Base-by-base conservation (phyloP, 2,113 vertebrate genomes). In the Pyxicephalus adspersus region DNA sequence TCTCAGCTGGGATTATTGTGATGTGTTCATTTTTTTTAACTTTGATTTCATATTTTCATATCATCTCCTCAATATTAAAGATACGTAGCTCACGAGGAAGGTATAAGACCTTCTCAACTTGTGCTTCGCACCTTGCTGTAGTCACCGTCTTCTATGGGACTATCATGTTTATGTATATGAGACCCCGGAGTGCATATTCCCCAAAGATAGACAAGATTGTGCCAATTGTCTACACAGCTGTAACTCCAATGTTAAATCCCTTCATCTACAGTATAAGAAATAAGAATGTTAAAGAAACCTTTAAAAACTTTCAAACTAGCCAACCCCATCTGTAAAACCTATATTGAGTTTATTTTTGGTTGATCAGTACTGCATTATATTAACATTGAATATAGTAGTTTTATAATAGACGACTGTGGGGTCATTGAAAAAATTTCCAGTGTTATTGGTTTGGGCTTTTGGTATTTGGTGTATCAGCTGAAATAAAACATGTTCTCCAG, bases 1-100 rank as follows among this genome's bases (percentile, higher is more conserved):
- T 66, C 51, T 75, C 86, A n/a, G 86, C 85, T 54, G 83, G 84
- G 3, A 57, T 77, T 16, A 54, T 78, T 34, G 76, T 20, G 2
- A 45, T 67, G n/a, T 58, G 19, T 31, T 20, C 25, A 4, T 78
- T 58, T 8, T 15, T 23, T 15, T 2, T 78, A 6, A 78, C 64
- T 45, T 5, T 58, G 0, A 25, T 38, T 38, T 78, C 76, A 13
- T 78, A 78, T 26, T 5, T 29, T 28, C 23, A 66, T 11, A 77
- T 77, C 9, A 52, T 77, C 19, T 51, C 15, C 20, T 66, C 50
- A 2, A 66, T 77, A 9, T 64, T 77, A 50, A 77, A 77, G 16
- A 77, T 77, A 3, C 50, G 34, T 19, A 34, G 25, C 4, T 17
- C 16, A 0, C 38, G 31, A 4, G 45, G 60, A 25, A 51, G 76